Base-by-base conservation (phyloP, 2,797 vertebrate species). In the Triplophysa yarkandensis region DNA sequence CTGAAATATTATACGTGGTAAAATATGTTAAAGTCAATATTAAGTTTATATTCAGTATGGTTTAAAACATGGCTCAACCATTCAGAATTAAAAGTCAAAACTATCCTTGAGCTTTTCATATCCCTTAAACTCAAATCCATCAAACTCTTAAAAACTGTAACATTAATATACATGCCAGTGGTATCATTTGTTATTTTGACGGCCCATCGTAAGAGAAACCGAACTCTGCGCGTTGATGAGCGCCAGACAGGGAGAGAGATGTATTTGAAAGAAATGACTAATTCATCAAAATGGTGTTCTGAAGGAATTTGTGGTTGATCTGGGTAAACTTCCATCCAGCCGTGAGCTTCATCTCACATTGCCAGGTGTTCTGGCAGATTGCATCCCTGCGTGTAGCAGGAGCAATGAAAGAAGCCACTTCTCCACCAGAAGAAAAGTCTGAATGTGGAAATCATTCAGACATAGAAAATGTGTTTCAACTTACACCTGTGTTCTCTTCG, bases 401-500 rank as follows among this genome's bases (percentile, higher is more conserved):
- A 43, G 30, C n/a, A 39, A 46, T 23, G 4, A 71, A 27, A 60
- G 55, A 30, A 57, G 16, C 16, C 16, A 57, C 32, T 57, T 57
- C 55, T 57, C 50, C 55, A 57, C 27, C 58, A 14, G 58, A 57
- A 67, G 28, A 57, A 66, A 32, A 27, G 52, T 27, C 36, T 39
- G 36, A 39, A 46, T 46, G 19, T 34, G 50, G 50, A 74, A 54
- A 55, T 57, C 62, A 55, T 4, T 2, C 1, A 23, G 46, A 17
- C 19, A 14, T 23, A 34, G 14, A n/a, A 28, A 74, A 67, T 39
- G 71, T 74, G 72, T 66, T 74, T 74, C 72, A 60, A 41, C 60
- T 73, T 54, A 74, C 52, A 74, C 72, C 63, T 67, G 63, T 46
- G 62, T 67, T 73, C 66, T 66, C 64, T 52, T 80, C 71, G 27